Conservation (phyloP, 1,140 invertebrate genomes). For the Habropoda laboriosa region DNA sequence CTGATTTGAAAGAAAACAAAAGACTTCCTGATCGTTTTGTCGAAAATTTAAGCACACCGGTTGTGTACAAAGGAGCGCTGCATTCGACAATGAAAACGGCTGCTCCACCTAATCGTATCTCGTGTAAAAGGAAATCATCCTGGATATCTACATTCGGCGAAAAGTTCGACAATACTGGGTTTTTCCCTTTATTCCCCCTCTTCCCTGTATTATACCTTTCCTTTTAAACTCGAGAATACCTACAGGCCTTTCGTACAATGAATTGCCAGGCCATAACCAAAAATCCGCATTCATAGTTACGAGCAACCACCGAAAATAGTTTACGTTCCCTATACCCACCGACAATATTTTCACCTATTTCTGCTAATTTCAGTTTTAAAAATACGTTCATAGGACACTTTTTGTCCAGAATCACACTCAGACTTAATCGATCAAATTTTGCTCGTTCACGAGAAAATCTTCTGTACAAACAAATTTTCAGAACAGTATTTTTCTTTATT, state of each 20-base stretch:
- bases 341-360: not conserved
- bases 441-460: too few relatives aligned
- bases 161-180: constrained; percentile 2
- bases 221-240: not conserved
- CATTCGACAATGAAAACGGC: not conserved
- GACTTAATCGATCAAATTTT: too few relatives aligned
- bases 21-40: too few relatives aligned
- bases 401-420: too few relatives aligned
- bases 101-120: not conserved
- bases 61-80: not conserved
- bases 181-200: not conserved
- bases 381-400: too few relatives aligned
- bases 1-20: too few relatives aligned
- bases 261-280: not conserved
- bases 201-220: not conserved
- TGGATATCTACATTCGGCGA: not conserved
- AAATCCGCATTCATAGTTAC: not conserved
- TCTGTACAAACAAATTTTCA: too few relatives aligned
- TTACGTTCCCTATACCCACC: not conserved
- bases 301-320: not conserved
- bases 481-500: too few relatives aligned
- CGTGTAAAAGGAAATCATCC: not conserved
- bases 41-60: too few relatives aligned
- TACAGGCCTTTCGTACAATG: not conserved
- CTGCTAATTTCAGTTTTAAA: too few relatives aligned